Base-by-base conservation (phyloP, 2,797 vertebrate genomes). In the Esox masquinongy region DNA sequence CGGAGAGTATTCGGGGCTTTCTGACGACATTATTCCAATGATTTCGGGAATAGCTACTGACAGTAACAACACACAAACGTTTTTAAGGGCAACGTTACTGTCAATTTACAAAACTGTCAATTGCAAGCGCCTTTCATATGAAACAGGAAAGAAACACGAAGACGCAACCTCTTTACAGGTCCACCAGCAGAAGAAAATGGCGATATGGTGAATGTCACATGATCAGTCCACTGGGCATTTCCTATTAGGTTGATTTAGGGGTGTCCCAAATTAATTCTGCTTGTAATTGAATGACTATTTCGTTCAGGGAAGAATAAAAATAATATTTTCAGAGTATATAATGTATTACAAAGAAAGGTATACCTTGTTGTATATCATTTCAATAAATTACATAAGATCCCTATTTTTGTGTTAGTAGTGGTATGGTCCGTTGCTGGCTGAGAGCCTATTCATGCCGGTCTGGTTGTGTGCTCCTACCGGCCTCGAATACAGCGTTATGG, bases 141-240 rank as follows among this genome's bases (percentile, higher is more conserved):
- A 75, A 75, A n/a, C 74, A 31, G 72, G 56, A 56, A 84, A 47
- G 24, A 78, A 78, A 59, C 79, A 86, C 72, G 77, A 75, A 77
- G 78, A 80, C 72, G 29, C 83, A n/a, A 71, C 29, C 26, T 85
- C 70, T 47, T 39, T 9, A 61, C 56, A 61, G 82, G 88, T 92
- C 87, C 92, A 93, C 94, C 91, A 92, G 94, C 95, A 89, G 92
- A 85, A 94, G 95, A 99, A 99, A 96, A 99, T 99, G 97, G 97
- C 97, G 95, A 94, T 88, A 87, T 82, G 90, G 91, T 91, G 89
- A 90, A 91, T 84, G 89, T 94, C 94, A 95, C 93, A 72, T 95
- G 94, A 94, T 49, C 86, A 61, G 64, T 77, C 82, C 81, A 84
- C 29, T 74, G 80, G 80, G 90, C 79, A 74, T 7, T 68, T 69